Conservation (phyloP, 2,888 invertebrate species). For the Timema podura region DNA sequence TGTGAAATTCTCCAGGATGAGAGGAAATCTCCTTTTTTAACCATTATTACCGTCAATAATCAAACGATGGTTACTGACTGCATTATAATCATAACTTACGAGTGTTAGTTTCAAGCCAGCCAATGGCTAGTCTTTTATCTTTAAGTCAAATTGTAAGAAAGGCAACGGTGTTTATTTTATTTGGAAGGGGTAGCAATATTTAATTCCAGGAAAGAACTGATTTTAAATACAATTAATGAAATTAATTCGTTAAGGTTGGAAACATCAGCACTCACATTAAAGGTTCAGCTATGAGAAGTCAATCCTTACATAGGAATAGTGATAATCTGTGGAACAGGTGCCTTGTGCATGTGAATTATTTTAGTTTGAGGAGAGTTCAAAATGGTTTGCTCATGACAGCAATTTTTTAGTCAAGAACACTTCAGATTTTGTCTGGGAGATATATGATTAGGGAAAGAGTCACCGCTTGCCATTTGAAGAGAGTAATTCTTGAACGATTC, state of each 20-base stretch:
- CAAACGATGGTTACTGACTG: neutral
- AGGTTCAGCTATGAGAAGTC: neutral
- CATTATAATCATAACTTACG: neutral
- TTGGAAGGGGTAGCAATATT: neutral
- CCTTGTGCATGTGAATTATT: neutral
- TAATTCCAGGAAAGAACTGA: neutral
- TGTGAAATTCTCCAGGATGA: too few relatives aligned
- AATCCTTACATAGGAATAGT: neutral
- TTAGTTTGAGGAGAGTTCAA: neutral
- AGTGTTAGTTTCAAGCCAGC: neutral
- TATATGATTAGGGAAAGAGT: neutral
- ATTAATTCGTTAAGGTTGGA: neutral
- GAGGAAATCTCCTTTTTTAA: too few relatives aligned
- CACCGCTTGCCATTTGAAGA: neutral
- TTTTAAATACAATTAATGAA: neutral
- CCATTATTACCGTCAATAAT: too few relatives aligned
- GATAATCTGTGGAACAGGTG: neutral
- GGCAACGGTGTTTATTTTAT: neutral
- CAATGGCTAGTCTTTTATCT: slow-evolving; percentile 4
- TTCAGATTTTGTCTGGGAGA: neutral
- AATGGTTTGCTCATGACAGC: neutral
- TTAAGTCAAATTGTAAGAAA: slow-evolving; percentile 7
- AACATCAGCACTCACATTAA: neutral
- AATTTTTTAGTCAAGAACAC: neutral
- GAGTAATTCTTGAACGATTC: neutral